phyloP scores from a whole-genome alignment of 2,888 invertebrate genomes.

The Drosophila tripunctata region DNA sequence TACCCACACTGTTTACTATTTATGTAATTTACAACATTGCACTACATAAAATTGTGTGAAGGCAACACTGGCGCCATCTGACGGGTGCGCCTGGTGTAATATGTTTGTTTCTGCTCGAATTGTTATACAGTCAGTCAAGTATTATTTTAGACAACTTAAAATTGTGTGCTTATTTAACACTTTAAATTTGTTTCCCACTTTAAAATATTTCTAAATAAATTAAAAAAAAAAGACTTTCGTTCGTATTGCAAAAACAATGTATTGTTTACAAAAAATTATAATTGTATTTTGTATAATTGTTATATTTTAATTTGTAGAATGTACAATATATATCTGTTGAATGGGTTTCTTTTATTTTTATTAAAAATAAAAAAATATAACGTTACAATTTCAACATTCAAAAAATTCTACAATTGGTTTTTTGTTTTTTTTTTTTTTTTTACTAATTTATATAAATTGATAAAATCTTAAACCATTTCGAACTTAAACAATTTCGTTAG shows the following conservation, averaged over 20 bases:
- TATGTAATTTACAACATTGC: neutral
- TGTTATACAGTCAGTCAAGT: neutral
- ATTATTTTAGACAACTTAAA: neutral
- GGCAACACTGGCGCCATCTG: slow-evolving; percentile 1
- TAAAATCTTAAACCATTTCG: slow-evolving; percentile 45
- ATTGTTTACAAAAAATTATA: neutral
- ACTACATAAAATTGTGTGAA: neutral
- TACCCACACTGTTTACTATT: neutral
- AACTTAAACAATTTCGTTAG: slow-evolving; percentile 74
- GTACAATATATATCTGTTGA: slow-evolving; percentile 39
- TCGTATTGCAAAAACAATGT: neutral
- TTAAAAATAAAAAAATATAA: slow-evolving; percentile 83
- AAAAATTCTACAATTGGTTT: slow-evolving; percentile 79
- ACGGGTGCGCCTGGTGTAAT: neutral
- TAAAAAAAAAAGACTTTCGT: neutral
- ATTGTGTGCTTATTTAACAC: neutral
- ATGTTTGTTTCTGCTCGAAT: neutral
- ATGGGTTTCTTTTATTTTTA: slow-evolving; percentile 75
- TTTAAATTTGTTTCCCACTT: neutral
- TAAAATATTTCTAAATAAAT: neutral
- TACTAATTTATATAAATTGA: slow-evolving; percentile 68
- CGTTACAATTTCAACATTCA: slow-evolving; percentile 81
- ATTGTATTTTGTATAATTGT: slow-evolving; percentile 1
- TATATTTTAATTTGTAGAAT: slow-evolving; percentile 3
- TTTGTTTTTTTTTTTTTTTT: too few relatives aligned